Evolutionary conservation across 2,888 invertebrate genomes (phyloP), one percentile per base, ranked within the genome.

Genomic region (Autographa pulchrina): DNA sequence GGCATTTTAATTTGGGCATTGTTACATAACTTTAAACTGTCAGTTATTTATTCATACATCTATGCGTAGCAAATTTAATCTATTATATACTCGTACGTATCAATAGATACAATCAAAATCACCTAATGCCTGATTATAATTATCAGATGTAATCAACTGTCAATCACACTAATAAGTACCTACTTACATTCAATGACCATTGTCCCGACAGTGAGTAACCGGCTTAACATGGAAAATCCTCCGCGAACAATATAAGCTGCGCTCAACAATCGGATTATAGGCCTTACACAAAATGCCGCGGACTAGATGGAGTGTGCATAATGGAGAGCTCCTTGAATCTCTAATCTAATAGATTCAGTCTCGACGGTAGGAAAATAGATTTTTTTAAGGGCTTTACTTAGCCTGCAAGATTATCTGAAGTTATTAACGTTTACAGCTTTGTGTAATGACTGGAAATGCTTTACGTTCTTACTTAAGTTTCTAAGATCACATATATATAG

Each of bases 181-280:
- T 52, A 52, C 18, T 8, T 20, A 2, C 43, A 67, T 67, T 67
- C 35, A 67, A 72, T 25, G 20, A 13, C 54, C 31, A 62, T 62
- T 68, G 38, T 62, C 62, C 31, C 35, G 31, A 13, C 43, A 35
- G 32, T 8, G 59, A 18, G 58, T 58, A 72, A 62, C 54, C 65
- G 56, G 73, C 62, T 68, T 72, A 78, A n/a, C 16, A 35, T 56
- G 4, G 16, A 18, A 62, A 72, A 68, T 38, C 78, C 48, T 38
- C 16, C 59, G 59, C 65, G 56, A 73, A 67, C 74, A 68, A 58
- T 72, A 65, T 72, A 60, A 76, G 65, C 72, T 25, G 43, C 59
- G 68, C 61, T 66, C 60, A 70, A 41, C 56, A 76, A 75, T 64
- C 61, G 63, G 71, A 70, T 75, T 67, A 70, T 61, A 64, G 16